Conservation (phyloP, 2,888 invertebrate genomes). For the Lymantria monacha region DNA sequence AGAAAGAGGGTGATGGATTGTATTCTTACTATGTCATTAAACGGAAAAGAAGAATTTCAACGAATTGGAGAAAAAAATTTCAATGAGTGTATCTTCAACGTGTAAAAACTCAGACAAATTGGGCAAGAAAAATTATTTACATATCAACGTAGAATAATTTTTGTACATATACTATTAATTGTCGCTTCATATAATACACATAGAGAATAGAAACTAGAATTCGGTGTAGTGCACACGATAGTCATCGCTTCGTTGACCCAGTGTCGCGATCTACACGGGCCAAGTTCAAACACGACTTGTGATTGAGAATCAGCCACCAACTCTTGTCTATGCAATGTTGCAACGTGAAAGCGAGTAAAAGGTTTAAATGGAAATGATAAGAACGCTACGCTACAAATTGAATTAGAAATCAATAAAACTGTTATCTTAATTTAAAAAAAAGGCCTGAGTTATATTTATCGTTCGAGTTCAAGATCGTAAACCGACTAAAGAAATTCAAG, state of each 20-base stretch:
- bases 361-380: constrained; percentile 55
- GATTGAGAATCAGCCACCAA: constrained; percentile 38
- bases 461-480: constrained; percentile 54
- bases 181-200: constrained; percentile 33
- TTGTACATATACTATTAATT: constrained; percentile 37
- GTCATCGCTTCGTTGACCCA: constrained; percentile 55
- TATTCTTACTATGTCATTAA: no score
- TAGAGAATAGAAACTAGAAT: constrained; percentile 23
- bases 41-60: no score
- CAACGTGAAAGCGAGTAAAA: constrained; percentile 56
- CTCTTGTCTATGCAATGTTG: constrained; percentile 48
- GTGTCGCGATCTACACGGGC: constrained; percentile 47
- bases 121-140: no score
- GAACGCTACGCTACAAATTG: constrained; percentile 52
- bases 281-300: constrained; percentile 63
- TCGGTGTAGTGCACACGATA: constrained; percentile 22
- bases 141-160: no score
- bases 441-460: constrained; percentile 54
- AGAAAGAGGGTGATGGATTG: no score
- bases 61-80: no score
- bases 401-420: constrained; percentile 66
- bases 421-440: constrained; percentile 71
- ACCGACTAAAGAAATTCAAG: constrained; percentile 45
- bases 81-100: no score
- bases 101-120: no score